A percentile compares a stretch with the other conserved stretches of the same genome.
Conservation (phyloP, 2,113 vertebrate genomes). For the Tursiops truncatus region DNA sequence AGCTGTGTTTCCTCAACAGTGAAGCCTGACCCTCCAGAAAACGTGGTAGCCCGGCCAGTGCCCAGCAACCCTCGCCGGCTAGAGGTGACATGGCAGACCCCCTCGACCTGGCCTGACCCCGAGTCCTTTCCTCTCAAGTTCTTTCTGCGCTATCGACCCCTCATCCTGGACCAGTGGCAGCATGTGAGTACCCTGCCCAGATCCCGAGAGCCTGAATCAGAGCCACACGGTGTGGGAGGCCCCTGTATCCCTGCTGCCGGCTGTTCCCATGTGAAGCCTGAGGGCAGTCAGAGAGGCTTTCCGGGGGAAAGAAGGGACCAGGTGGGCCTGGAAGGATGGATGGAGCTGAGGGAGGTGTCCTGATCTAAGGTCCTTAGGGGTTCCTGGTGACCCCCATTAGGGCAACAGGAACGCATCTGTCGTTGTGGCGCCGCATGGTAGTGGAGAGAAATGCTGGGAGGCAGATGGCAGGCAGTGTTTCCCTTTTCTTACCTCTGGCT, state of each 20-base stretch:
- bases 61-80: slow-evolving; percentile 90
- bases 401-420: not conserved
- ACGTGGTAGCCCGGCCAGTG: slow-evolving; percentile 92
- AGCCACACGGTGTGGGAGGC: not conserved
- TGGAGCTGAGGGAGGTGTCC: not conserved
- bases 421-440: not conserved
- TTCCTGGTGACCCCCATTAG: not conserved
- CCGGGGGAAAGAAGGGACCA: not conserved
- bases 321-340: not conserved
- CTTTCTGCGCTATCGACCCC: slow-evolving; percentile 95
- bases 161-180: slow-evolving; percentile 97
- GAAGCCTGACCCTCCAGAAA: slow-evolving; percentile 97
- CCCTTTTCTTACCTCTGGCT: not conserved
- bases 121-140: slow-evolving; percentile 97
- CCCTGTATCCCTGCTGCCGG: not conserved
- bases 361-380: not conserved
- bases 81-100: slow-evolving; percentile 96
- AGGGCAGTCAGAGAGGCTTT: not conserved
- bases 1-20: slow-evolving; percentile 83
- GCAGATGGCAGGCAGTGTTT: not conserved
- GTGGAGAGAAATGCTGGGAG: not conserved
- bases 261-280: not conserved
- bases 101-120: slow-evolving; percentile 94
- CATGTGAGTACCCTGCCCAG: slow-evolving; percentile 88
- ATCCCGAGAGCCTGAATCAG: not conserved